Conservation (phyloP, 2,113 vertebrate genomes). For the Cryptomyrus ogoouensis region DNA sequence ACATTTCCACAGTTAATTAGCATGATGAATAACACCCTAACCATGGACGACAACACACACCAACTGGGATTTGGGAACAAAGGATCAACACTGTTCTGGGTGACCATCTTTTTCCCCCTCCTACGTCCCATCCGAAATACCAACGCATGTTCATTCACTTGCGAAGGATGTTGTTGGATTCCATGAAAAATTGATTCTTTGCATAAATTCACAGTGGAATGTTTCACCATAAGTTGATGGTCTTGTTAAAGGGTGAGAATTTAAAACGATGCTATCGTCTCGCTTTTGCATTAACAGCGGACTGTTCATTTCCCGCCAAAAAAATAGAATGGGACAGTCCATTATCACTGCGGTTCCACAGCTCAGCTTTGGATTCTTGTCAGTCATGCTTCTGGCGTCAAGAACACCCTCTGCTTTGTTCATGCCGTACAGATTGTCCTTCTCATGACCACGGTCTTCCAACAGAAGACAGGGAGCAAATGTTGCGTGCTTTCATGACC, state of each 20-base stretch:
- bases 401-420: not conserved
- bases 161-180: too few species aligned
- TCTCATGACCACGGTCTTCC: not conserved
- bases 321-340: not conserved
- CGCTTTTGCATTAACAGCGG: not conserved
- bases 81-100: not conserved
- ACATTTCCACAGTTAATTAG: conserved; percentile 13
- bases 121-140: not conserved
- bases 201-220: not conserved
- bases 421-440: not conserved
- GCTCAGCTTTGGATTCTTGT: not conserved
- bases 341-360: not conserved
- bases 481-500: not conserved
- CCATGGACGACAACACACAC: conserved; percentile 8
- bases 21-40: conserved; percentile 23
- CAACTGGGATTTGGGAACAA: conserved; percentile 1
- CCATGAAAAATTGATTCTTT: not conserved
- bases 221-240: not conserved
- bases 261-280: not conserved
- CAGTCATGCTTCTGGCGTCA: not conserved
- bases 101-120: not conserved
- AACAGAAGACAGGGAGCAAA: not conserved
- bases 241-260: not conserved
- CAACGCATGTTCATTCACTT: not conserved
- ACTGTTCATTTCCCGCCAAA: not conserved